Base-by-base conservation (phyloP, 2,113 vertebrate genomes). In the Tamias sibiricus region DNA sequence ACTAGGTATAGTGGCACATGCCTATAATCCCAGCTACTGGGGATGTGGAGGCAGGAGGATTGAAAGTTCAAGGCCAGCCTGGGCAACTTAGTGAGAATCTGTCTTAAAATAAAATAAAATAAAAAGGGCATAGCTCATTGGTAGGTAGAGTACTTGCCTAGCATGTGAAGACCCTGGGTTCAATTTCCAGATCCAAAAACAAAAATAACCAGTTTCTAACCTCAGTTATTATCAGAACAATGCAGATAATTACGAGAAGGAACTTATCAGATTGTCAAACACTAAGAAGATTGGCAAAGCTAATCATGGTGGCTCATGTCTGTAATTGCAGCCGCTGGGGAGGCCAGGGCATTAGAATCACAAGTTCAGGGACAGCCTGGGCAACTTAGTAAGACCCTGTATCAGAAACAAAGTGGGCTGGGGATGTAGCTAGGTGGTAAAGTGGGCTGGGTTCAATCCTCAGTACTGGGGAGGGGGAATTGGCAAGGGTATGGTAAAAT, bases 211-310 rank as follows among this genome's bases (percentile, higher is more conserved):
- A 62, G n/a, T 86, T 87, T 20, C 54, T 76, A 66, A 88, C 28
- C 28, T 93, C n/a, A 88, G 0, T 90, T 71, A 57, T 90, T 71
- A 66, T 90, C 26, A 86, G 90, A 69, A 47, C 83, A 91, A 4
- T 76, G 16, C 74, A 97, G 68, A 80, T 91, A 80, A 91, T 64
- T 79, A 44, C 24, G 42, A 26, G 44, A 79, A 32, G 28, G 28
- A 91, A 82, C 37, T 14, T 17, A 49, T 74, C 69, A 93, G 69
- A 42, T n/a, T 90, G 64, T 71, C 28, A 74, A 72, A 87, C 95
- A 87, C 87, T 28, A 20, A 85, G 35, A 88, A 95, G 37, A 68
- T 59, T 57, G 40, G 22, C 42, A 76, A 66, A 66, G 35, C 35
- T 69, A 69, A 13, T 32, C 35, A n/a, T 35, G 6, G 64, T 69